phyloP scores from a whole-genome alignment of 2,888 invertebrate genomes.

The Scotopteryx bipunctaria region DNA sequence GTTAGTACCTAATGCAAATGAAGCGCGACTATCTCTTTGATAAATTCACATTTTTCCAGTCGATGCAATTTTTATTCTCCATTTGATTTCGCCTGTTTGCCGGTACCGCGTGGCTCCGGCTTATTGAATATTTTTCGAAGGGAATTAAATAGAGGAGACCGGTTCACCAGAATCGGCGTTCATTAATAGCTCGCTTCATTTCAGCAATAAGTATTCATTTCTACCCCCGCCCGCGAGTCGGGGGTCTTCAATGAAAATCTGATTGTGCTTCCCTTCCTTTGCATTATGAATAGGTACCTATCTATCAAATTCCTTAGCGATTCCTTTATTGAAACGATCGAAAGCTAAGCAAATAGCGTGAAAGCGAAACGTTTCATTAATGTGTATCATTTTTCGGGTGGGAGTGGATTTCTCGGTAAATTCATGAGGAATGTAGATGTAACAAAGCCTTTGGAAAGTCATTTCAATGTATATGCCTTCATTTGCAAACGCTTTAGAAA shows the following conservation, averaged over 20 bases:
- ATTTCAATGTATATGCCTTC: constrained; percentile 61
- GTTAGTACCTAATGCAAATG: constrained; percentile 30
- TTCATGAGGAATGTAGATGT: constrained; percentile 49
- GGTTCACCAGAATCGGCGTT: constrained; percentile 63
- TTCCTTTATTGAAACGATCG: constrained; percentile 64
- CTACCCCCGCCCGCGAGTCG: constrained; percentile 49
- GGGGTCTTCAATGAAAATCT: constrained; percentile 72
- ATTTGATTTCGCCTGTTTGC: constrained; percentile 58
- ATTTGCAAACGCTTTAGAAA: constrained; percentile 69
- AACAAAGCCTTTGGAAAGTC: constrained; percentile 59
- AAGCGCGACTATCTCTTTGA: constrained; percentile 34
- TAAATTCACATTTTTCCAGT: constrained; percentile 46
- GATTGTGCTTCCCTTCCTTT: constrained; percentile 75
- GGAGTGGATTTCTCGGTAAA: constrained; percentile 43
- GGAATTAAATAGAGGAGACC: constrained; percentile 71
- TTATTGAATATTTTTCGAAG: constrained; percentile 78
- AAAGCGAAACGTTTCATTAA: constrained; percentile 57
- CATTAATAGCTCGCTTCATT: constrained; percentile 76
- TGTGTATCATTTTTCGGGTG: constrained; percentile 50
- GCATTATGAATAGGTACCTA: constrained; percentile 66
- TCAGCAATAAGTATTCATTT: constrained; percentile 81
- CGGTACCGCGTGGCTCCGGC: constrained; percentile 56
- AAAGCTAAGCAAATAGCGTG: constrained; percentile 60
- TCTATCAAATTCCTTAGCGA: constrained; percentile 66
- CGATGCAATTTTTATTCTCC: constrained; percentile 59